Evolutionary conservation across 2,797 vertebrate species (phyloP).

Genomic region (Emys orbicularis): DNA sequence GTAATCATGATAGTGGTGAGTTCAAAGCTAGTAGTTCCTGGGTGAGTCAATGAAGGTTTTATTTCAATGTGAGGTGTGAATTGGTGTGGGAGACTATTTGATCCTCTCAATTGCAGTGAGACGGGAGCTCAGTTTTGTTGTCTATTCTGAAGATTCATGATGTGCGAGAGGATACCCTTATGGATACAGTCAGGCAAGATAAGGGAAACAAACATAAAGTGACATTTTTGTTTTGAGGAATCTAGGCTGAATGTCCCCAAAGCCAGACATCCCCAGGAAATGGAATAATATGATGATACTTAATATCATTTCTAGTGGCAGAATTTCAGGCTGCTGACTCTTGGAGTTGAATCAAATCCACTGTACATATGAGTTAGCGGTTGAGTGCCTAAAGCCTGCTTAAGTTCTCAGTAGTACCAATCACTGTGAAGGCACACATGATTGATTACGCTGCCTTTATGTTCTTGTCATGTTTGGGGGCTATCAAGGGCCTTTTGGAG

Average conservation of each 20-base stretch:
- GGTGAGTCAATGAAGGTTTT: not conserved
- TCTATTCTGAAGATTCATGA: constrained; percentile 1
- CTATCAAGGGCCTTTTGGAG: not conserved
- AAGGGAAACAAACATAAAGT: constrained; percentile 1
- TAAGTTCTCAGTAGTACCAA: not conserved
- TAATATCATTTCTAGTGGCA: not conserved
- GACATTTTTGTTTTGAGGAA: not conserved
- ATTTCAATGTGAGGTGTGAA: not conserved
- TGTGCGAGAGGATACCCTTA: not conserved
- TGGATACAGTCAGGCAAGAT: not conserved
- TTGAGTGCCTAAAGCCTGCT: not conserved
- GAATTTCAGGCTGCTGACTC: not conserved
- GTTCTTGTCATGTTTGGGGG: not conserved
- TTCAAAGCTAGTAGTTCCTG: not conserved
- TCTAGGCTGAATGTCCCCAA: not conserved
- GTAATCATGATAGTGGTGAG: not conserved
- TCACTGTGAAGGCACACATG: not conserved
- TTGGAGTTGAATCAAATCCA: not conserved
- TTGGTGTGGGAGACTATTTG: not conserved
- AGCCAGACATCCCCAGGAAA: not conserved
- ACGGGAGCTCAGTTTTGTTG: not conserved
- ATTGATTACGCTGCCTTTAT: not conserved
- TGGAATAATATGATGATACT: not conserved
- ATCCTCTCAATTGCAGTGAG: not conserved
- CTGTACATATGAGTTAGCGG: not conserved